These are phyloP conservation scores for Sibirionetta formosa DNA, from an alignment of 2,797 vertebrate species.

Conservation along the genomic window DNA sequence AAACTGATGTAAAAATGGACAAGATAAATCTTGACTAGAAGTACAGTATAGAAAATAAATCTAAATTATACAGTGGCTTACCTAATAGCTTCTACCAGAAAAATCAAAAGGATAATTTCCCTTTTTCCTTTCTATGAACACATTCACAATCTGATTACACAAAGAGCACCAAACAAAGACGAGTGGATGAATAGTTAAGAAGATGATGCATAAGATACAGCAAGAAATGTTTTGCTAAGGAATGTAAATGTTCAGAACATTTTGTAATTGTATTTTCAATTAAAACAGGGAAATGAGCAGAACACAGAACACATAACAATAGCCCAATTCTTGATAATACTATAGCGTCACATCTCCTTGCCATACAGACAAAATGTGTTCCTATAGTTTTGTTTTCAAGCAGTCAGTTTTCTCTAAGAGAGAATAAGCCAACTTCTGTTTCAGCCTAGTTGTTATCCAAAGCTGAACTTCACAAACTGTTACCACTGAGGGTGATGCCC, in stretches of 20 bases:
- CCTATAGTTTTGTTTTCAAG: not conserved
- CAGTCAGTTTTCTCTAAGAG: not conserved
- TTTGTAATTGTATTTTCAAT: not conserved
- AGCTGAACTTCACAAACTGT: not conserved
- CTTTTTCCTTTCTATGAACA: not conserved
- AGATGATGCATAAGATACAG: not conserved
- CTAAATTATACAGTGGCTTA: not conserved
- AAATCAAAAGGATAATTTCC: not conserved
- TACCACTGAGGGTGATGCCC: not conserved
- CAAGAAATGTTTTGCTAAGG: not conserved
- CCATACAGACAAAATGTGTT: not conserved
- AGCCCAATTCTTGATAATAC: not conserved
- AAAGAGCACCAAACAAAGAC: not conserved
- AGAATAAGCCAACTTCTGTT: not conserved
- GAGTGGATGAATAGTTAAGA: not conserved
- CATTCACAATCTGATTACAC: not conserved
- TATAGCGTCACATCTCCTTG: not conserved
- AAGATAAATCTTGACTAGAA: not conserved
- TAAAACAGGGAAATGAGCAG: not conserved
- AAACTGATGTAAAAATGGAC: not conserved
- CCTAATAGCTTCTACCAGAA: not conserved
- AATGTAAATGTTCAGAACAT: not conserved
- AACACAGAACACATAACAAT: not conserved
- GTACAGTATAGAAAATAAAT: not conserved
- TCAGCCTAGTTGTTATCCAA: not conserved